Percentiles rank a stretch among this genome's conserved stretches.
These are phyloP conservation scores for Oxyruncus cristatus DNA, from an alignment of 2,113 vertebrate species.

Conservation along the genomic window DNA sequence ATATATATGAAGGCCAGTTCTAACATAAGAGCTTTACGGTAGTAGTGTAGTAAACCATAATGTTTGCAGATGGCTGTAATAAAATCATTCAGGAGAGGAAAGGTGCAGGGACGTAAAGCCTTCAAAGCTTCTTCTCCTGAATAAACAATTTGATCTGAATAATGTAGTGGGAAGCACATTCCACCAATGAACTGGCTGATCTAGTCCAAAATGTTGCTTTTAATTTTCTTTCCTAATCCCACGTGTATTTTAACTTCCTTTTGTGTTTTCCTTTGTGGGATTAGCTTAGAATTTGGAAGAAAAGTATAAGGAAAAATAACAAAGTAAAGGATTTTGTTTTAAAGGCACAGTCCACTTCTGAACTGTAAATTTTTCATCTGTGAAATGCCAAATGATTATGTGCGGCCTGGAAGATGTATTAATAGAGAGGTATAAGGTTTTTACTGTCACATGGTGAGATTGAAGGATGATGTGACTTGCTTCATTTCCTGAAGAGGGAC, in stretches of 20 bases:
- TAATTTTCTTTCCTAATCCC: constrained; percentile 57
- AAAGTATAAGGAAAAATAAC: constrained; percentile 4
- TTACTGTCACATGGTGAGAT: constrained; percentile 15
- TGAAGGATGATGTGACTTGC: constrained; percentile 63
- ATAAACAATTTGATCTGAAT: constrained; percentile 66
- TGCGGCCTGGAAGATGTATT: constrained; percentile 20
- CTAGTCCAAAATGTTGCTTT: constrained; percentile 38
- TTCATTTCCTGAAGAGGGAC: constrained; percentile 47
- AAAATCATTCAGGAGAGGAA: constrained; percentile 76
- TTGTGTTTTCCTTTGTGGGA: constrained; percentile 28
- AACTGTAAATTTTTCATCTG: not conserved
- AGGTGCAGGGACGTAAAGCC: constrained; percentile 68
- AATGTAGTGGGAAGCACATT: constrained; percentile 67
- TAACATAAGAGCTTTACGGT: constrained; percentile 76
- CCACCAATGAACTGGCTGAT: constrained; percentile 33
- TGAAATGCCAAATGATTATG: constrained; percentile 2
- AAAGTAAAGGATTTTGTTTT: not conserved
- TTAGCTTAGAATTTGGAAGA: constrained; percentile 19
- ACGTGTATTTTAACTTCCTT: constrained; percentile 27
- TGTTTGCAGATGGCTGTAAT: constrained; percentile 77
- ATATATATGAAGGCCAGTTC: constrained; percentile 68
- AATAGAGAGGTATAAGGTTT: constrained; percentile 25
- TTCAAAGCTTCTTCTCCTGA: constrained; percentile 68
- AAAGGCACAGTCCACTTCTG: not conserved
- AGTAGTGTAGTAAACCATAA: constrained; percentile 74